Percentiles rank a stretch among this genome's conserved stretches.
Conservation (phyloP, 2,113 vertebrate genomes). For the Tyto alba region DNA sequence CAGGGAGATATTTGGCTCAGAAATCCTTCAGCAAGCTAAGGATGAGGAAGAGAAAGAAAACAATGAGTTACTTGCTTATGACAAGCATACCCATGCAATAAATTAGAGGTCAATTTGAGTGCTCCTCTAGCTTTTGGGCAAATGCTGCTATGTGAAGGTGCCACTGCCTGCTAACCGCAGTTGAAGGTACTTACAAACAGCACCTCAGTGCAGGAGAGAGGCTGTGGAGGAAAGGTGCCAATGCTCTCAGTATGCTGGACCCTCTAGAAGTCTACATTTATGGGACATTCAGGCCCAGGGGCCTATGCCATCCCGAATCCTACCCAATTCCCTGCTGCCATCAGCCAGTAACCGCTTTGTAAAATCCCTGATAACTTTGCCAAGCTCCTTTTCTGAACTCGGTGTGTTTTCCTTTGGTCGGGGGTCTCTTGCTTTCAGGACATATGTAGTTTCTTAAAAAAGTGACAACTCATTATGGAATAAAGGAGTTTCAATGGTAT, state of each 20-base stretch:
- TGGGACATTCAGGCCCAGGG: neutral
- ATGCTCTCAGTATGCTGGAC: neutral
- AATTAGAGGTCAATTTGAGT: neutral
- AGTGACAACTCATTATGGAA: neutral
- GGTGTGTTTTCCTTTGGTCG: neutral
- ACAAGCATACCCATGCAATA: accelerated
- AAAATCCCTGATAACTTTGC: neutral
- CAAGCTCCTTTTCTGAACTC: neutral
- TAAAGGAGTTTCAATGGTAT: neutral
- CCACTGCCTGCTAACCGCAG: neutral
- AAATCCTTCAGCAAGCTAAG: neutral
- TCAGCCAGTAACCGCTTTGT: neutral
- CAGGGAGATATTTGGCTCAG: neutral
- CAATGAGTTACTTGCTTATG: neutral
- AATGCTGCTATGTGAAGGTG: neutral
- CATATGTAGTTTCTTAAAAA: neutral
- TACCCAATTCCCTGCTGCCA: neutral
- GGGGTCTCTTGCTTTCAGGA: neutral
- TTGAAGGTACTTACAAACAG: accelerated
- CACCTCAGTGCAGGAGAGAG: neutral
- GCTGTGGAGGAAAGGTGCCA: neutral
- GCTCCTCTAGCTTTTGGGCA: neutral
- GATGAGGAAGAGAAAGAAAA: neutral
- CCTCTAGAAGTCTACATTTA: neutral
- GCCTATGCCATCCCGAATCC: neutral